Conservation (phyloP, 2,797 vertebrate genomes). For the Pogoniulus pusillus region DNA sequence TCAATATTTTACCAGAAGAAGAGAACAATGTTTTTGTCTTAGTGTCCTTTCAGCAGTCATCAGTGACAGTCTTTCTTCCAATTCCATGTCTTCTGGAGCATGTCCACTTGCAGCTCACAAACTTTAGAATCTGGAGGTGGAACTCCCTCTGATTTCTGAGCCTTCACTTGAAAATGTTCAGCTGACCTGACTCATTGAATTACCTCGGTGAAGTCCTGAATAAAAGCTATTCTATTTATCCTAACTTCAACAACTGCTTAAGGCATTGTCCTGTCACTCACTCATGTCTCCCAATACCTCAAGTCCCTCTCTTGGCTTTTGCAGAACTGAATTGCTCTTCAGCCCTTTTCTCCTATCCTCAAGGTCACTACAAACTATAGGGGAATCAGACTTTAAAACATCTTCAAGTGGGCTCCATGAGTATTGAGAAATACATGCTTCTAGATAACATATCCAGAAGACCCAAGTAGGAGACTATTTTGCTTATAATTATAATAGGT, state of each 20-base stretch:
- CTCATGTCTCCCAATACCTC: neutral
- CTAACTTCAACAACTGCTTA: neutral
- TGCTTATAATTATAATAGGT: neutral
- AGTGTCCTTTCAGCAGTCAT: neutral
- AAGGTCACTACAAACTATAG: neutral
- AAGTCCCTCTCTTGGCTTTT: neutral
- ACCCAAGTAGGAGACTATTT: neutral
- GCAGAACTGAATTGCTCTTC: neutral
- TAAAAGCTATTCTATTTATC: neutral
- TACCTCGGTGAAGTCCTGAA: neutral
- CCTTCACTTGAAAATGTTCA: neutral
- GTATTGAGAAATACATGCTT: neutral
- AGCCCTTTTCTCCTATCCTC: neutral
- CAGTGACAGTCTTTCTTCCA: neutral
- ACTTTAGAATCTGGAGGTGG: neutral
- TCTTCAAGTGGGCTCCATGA: neutral
- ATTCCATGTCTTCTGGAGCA: neutral
- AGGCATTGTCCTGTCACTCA: neutral
- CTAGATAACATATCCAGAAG: neutral
- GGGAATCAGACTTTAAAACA: neutral
- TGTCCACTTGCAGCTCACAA: neutral
- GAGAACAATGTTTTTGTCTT: neutral
- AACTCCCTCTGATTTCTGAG: neutral
- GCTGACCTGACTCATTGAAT: neutral
- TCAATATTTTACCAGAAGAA: neutral